Base-by-base conservation (phyloP, 2,888 invertebrate species). In the Magallana nippona region DNA sequence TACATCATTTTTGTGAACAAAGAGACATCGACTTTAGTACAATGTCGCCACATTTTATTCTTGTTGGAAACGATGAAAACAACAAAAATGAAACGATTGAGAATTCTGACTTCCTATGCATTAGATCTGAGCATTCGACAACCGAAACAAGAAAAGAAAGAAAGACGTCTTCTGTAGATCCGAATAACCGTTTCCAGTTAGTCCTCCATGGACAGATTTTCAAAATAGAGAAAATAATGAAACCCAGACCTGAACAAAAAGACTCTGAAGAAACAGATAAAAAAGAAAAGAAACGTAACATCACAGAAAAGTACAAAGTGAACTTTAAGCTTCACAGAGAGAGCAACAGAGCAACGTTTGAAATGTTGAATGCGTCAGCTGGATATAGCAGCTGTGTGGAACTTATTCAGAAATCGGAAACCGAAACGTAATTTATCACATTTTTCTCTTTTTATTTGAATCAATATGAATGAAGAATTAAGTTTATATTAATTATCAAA, bases 21-120 rank as follows among this genome's bases (percentile, higher is more conserved):
- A 87, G 90, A 78, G 88, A 90, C 77, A 88, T 90, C 27, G 89
- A 90, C n/a, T 86, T 90, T 77, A 86, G 86, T 3, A 71, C 58
- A n/a, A 56, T 84, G 27, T 82, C 84, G 8, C 0, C 80, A 3
- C 71, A 83, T 27, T 79, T 86, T 55, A 82, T 79, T 79, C 27
- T 86, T 1, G 79, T 22, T 0, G 79, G 79, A 27, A 63, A 83
- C 19, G 79, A 82, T 1, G 56, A 77, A 15, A 81, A 78, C 55
- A 81, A 78, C 55, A 58, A 78, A 56, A 79, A 32, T 27, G 71
- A 71, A 15, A 22, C 44, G 2, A 58, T 83, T 22, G 32, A 55
- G 5, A 17, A 22, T 15, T 62, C 84, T 44, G 86, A 86, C 83
- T 86, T 63, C 55, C 55, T 86, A 8, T 86, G 86, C 55, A 78